Base-by-base conservation (phyloP, 1,140 invertebrate genomes). In the Ericerus pela region DNA sequence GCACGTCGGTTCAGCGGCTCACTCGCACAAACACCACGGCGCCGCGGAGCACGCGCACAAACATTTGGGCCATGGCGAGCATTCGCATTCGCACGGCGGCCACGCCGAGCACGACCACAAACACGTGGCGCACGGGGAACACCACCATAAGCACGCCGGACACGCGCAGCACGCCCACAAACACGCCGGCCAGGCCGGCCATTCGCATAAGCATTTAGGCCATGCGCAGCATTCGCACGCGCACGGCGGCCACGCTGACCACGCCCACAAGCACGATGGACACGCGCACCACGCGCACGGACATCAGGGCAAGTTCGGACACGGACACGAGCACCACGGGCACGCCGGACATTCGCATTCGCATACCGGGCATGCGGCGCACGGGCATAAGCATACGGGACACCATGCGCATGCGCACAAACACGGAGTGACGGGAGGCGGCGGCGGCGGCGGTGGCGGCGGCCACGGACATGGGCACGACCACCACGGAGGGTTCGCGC, bases 221-320 rank as follows among this genome's bases (percentile, higher is more conserved):
- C 55, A 57, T 10, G 59, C 59, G 0, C 51, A 60, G 14, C 59
- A 60, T 31, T 57, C 59, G n/a, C 59, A 60, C 28, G 59, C 55
- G 2, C 59, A 60, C 27, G 55, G 56, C 22, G 59, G 59, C 6
- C 52, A 57, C 41, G 56, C 56, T 31, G 59, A 56, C 1, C 59
- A 60, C 26, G 56, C 52, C 3, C 59, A 60, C 31, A 51, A 60
- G 20, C 59, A 60, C 27, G 55, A 60, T 24, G 59, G 55, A 2
- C 53, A 60, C 26, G 56, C 59, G 12, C 55, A 60, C 14, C 59
- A 60, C 37, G 41, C 41, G 8, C 59, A 60, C 28, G 51, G 43
- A 6, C 59, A 60, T 28, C 22, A 37, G 2, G 59, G 59, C 11
- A 54, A 55, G 26, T 56, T 53, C 2, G 59, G 57, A 37, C 59